Conservation (phyloP, 2,113 vertebrate species). For the Oreotrochilus melanogaster region DNA sequence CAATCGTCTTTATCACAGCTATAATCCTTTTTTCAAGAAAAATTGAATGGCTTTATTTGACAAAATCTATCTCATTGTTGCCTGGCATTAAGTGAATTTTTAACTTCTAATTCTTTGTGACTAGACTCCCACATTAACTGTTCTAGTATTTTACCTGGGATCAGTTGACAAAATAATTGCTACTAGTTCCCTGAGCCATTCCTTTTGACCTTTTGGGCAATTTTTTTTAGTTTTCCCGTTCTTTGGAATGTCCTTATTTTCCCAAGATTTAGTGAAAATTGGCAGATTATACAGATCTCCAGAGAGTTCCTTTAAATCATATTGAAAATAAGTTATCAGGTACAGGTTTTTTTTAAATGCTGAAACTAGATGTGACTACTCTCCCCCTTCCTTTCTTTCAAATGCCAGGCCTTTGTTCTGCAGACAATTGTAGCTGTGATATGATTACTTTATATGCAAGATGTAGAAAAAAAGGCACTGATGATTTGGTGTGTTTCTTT, state of each 20-base stretch:
- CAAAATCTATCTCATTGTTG: not conserved
- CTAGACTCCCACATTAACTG: not conserved
- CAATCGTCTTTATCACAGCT: not conserved
- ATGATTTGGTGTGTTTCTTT: not conserved
- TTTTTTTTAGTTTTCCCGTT: not conserved
- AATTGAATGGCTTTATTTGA: not conserved
- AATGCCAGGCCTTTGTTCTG: not conserved
- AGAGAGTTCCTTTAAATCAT: not conserved
- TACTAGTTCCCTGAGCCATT: not conserved
- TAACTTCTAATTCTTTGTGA: not conserved
- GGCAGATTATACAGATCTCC: not conserved
- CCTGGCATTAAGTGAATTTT: not conserved
- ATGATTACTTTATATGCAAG: not conserved
- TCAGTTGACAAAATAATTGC: not conserved
- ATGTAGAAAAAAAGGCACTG: not conserved
- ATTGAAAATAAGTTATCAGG: not conserved
- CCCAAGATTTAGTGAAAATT: not conserved
- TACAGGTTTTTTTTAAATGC: not conserved
- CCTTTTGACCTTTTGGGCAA: not conserved
- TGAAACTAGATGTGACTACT: not conserved
- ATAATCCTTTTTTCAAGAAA: not conserved
- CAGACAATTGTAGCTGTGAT: not conserved
- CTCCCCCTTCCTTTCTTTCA: not conserved
- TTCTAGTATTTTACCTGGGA: not conserved
- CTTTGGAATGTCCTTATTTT: not conserved